phyloP scores from a whole-genome alignment of 2,113 vertebrate genomes.

The Thymallus thymallus region DNA sequence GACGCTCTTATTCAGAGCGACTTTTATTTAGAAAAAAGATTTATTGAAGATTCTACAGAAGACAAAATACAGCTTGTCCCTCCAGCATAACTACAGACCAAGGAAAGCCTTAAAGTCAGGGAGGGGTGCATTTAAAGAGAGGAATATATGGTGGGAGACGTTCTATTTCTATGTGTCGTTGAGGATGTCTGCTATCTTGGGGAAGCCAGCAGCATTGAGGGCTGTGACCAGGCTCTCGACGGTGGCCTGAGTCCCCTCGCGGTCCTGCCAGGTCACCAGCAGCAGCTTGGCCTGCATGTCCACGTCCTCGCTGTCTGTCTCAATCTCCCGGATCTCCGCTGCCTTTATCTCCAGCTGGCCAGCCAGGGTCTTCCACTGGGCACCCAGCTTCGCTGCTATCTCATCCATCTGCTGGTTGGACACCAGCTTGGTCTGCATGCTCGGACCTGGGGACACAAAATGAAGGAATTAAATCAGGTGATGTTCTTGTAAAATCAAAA shows the following conservation, averaged over 20 bases:
- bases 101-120: not conserved
- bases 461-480: not conserved
- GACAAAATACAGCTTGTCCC: constrained; percentile 19
- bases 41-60: constrained; percentile 52
- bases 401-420: constrained; percentile 89
- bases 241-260: constrained; percentile 86
- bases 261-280: constrained; percentile 95
- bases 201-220: constrained; percentile 79
- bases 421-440: constrained; percentile 86
- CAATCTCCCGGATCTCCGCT: constrained; percentile 87
- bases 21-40: constrained; percentile 24
- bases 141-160: constrained; percentile 21
- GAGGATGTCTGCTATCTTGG: constrained; percentile 81
- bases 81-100: not conserved
- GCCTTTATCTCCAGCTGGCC: constrained; percentile 91
- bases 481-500: not conserved
- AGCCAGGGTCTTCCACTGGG: constrained; percentile 87
- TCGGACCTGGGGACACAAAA: constrained; percentile 78
- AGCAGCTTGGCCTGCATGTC: constrained; percentile 93
- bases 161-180: constrained; percentile 65
- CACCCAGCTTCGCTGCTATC: constrained; percentile 84
- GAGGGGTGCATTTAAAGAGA: not conserved
- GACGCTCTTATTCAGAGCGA: no score
- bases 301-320: constrained; percentile 88
- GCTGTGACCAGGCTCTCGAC: constrained; percentile 81